Base-by-base conservation (phyloP, 2,888 invertebrate species). In the Hedychridium roseum region DNA sequence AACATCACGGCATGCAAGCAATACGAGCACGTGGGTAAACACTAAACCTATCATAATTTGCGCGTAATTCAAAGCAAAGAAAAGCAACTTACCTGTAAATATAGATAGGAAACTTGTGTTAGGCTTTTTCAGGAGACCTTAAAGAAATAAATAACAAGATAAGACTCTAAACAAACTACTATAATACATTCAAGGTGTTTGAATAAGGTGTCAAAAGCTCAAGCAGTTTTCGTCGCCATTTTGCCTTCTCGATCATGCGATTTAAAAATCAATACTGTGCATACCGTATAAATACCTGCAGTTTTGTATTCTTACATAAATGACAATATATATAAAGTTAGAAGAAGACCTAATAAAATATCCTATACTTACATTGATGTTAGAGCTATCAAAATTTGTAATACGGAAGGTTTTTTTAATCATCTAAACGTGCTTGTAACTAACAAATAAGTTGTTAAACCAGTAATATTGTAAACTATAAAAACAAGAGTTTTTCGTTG, bases 221-320 rank as follows among this genome's bases (percentile, higher is more conserved):
- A 23, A 23, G 4, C 23, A 6, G 9, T 23, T 4, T 23, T 2
- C 1, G 5, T 18, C 41, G 41, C 53, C 45, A 57, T 50, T 12
- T 35, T 54, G 6, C 14, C 6, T 20, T 31, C 12, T 26, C 1
- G 11, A 50, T 41, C 27, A 40, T 38, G 41, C 23, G 39, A 50
- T 50, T 54, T 48, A 4, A 47, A 57, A 57, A 51, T 28, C 30
- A 28, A 28, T 28, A 28, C 6, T 28, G 11, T 7, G 11, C 30
- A 9, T 12, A n/a, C 9, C 5, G 23, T 5, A 23, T 6, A 23
- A 23, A 23, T 23, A n/a, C n/a, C n/a, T n/a, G n/a, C n/a, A n/a
- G n/a, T n/a, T n/a, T n/a, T n/a, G n/a, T n/a, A n/a, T n/a, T n/a
- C n/a, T n/a, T n/a, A n/a, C n/a, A n/a, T n/a, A n/a, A n/a, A n/a